Base-by-base conservation (phyloP, 1,140 invertebrate genomes). In the Drosophila repleta region DNA sequence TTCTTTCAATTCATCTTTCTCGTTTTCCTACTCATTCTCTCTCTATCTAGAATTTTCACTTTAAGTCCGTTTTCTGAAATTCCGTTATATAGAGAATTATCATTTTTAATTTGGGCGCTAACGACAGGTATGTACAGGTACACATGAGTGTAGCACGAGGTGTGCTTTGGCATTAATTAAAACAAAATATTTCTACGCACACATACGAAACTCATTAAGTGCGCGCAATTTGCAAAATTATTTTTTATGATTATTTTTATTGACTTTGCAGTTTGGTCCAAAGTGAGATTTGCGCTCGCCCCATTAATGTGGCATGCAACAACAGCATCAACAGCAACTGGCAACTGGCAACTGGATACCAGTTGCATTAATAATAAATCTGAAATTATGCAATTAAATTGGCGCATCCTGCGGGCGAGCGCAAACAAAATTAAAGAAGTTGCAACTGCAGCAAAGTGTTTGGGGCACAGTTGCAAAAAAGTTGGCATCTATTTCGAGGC, bases 331-430 rank as follows among this genome's bases (percentile, higher is more conserved):
- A 24, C 26, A 58, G 32, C 55, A 39, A 26, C 20, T 11, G n/a
- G 21, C 37, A 41, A 17, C 21, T 55, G 41, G 21, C 1, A 69
- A 49, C 51, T 39, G 63, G 18, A 21, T 21, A 60, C 51, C 53
- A 74, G 69, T 70, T 73, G 45, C 68, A 87, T 72, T 69, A 81
- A 87, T 87, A 78, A 87, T 82, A 87, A 82, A 87, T 82, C 78
- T 71, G 52, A 85, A 82, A 82, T 78, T 75, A 78, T 87, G 67
- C 82, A 87, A 78, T 85, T 85, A 66, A 81, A 81, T 63, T 78
- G 53, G 46, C 53, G 52, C 66, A 41, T 81, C 41, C 71, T 66
- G 32, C 64, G 63, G 58, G 63, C 63, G 52, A 81, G 41, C 53
- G 51, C 49, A 32, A 24, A 21, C 26, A 20, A 35, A 52, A 61